Percentiles rank a stretch among this genome's conserved stretches.
These are phyloP conservation scores for Danaus chrysippus DNA, from an alignment of 2,888 invertebrate species.

Conservation along the genomic window DNA sequence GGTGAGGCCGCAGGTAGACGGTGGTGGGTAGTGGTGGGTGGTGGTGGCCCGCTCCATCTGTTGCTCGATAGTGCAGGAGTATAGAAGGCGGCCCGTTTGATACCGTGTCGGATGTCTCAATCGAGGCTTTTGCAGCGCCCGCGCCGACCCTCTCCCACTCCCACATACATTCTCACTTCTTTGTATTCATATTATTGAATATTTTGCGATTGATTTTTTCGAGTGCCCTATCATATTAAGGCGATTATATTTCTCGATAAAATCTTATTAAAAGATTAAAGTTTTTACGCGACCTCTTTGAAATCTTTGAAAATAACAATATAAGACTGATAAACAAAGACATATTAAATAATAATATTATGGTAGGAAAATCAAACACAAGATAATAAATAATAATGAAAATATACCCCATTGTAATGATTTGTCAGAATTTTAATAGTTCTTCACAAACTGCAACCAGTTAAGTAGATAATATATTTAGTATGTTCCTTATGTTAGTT, in stretches of 20 bases:
- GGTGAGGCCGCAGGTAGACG: slow-evolving; percentile 22
- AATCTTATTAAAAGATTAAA: slow-evolving; percentile 12
- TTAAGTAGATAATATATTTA: no score
- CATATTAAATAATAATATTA: no score
- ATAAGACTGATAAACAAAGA: no score
- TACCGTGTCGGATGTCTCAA: slow-evolving; percentile 73
- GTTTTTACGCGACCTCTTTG: not conserved
- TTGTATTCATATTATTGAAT: slow-evolving; percentile 31
- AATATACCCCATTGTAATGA: no score
- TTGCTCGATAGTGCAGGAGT: slow-evolving; percentile 60
- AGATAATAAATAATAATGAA: no score
- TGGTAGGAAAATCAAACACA: no score
- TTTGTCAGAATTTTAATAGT: no score
- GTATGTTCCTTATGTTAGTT: slow-evolving; percentile 21
- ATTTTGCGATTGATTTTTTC: slow-evolving; percentile 30
- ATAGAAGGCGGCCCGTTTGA: slow-evolving; percentile 73
- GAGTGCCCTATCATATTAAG: slow-evolving; percentile 28
- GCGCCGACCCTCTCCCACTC: slow-evolving; percentile 41
- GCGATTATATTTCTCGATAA: slow-evolving; percentile 27
- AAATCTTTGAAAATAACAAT: not conserved
- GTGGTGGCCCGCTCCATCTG: slow-evolving; percentile 36
- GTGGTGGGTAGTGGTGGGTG: slow-evolving; percentile 35
- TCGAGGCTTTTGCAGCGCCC: slow-evolving; percentile 65
- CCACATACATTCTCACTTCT: slow-evolving; percentile 42
- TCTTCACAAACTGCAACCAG: no score